Evolutionary conservation across 2,888 invertebrate genomes (phyloP).

Genomic region (Ennomos erosarius): DNA sequence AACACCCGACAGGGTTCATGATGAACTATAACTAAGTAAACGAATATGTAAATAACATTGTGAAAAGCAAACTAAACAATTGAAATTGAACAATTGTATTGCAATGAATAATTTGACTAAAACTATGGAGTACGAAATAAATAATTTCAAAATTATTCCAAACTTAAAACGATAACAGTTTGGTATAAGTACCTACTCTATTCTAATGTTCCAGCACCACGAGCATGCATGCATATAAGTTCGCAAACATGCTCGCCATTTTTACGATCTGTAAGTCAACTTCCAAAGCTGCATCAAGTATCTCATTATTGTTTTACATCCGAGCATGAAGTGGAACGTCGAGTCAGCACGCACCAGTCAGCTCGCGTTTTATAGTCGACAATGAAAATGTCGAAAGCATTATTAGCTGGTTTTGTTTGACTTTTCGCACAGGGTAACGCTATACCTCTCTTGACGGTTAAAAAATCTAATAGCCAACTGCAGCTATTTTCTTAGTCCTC

Average conservation of each 20-base stretch:
- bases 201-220: no score
- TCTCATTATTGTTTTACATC: constrained; percentile 62
- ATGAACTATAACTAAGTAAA: no score
- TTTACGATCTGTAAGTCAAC: constrained; percentile 33
- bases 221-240: background rate
- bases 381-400: no score
- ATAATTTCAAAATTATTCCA: no score
- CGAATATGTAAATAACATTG: no score
- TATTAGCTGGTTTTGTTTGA: constrained; percentile 7
- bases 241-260: constrained; percentile 9
- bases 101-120: no score
- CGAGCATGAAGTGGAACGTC: constrained; percentile 24
- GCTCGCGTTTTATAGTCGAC: background rate
- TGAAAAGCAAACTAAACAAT: no score
- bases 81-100: no score
- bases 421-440: background rate
- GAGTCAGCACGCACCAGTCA: constrained; percentile 20
- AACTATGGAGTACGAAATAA: no score
- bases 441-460: background rate
- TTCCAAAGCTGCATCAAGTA: constrained; percentile 46
- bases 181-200: no score
- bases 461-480: background rate
- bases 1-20: no score
- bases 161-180: no score
- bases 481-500: constrained; percentile 1